Evolutionary conservation across 2,113 vertebrate genomes (phyloP), one percentile per base, ranked within the genome.

Genomic region (Ophthalmolycus amberensis): DNA sequence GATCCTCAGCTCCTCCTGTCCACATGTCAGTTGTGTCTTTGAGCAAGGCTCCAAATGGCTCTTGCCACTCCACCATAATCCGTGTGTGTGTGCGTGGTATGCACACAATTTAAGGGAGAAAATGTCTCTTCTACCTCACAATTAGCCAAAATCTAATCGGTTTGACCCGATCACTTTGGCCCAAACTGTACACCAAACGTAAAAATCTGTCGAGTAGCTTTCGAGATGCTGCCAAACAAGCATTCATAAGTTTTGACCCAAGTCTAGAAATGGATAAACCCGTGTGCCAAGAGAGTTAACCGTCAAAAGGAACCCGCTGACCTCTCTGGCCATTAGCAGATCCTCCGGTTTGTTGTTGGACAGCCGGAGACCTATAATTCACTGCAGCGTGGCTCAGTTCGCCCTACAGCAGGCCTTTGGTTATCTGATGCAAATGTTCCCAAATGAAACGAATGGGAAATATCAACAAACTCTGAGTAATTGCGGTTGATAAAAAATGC

Each of bases 381-480:
- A 79, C 69, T 76, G 85, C 89, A 48, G 84, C 85, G 22, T n/a
- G 22, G 65, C 81, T 66, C 63, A 1, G 91, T 89, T 89, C 86
- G 86, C 92, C 93, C 92, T 85, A 85, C 91, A 93, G 92, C 92
- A 66, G 85, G 87, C 94, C 87, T 90, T 89, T 87, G 90, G 90
- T 92, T 90, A 91, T 90, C 78, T 83, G 70, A 93, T 93, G 92
- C 87, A 91, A 89, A 93, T 94, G 77, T 90, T 93, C 78, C 89
- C 90, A 83, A 94, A 92, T 91, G 84, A 89, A 94, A 93, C 84
- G 86, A 93, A 92, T 85, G 66, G 90, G 84, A 92, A 94, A 93
- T 91, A 93, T 94, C 93, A 94, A 93, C 92, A 92, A 88, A 85
- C 83, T 82, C 86, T 84, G 87, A 94, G 90, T 93, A 94, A 93